A percentile compares a stretch with the other conserved stretches of the same genome.
Conservation (phyloP, 2,888 invertebrate species). For the Lissonota sp. region DNA sequence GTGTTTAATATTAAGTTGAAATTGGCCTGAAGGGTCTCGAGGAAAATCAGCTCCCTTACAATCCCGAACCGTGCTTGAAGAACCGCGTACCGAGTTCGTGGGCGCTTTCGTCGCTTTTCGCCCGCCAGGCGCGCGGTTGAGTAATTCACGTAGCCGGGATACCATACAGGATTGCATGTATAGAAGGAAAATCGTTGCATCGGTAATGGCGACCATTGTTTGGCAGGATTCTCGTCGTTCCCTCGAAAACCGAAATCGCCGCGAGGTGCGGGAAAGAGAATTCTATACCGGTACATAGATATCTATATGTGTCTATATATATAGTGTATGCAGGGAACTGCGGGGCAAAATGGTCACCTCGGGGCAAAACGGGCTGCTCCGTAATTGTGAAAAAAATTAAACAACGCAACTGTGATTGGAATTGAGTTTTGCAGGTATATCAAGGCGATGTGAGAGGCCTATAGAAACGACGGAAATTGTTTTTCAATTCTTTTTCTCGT, state of each 20-base stretch:
- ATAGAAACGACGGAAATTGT: too few relatives aligned
- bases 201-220: slow-evolving; percentile 80
- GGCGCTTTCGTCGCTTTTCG: slow-evolving; percentile 41
- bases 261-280: slow-evolving; percentile 45
- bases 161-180: slow-evolving; percentile 35
- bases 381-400: too few relatives aligned
- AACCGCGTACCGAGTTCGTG: too few relatives aligned
- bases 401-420: too few relatives aligned
- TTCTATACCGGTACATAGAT: slow-evolving; percentile 14
- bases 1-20: background rate
- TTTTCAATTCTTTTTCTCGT: too few relatives aligned
- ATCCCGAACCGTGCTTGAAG: too few relatives aligned
- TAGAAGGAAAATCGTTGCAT: slow-evolving; percentile 76
- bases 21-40: slow-evolving; percentile 53
- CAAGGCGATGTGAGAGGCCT: too few relatives aligned
- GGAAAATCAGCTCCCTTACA: slow-evolving; percentile 35
- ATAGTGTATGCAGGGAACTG: too few relatives aligned
- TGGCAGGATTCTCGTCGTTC: slow-evolving; percentile 63
- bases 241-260: slow-evolving; percentile 47
- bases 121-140: slow-evolving; percentile 25
- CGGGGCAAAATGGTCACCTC: too few relatives aligned
- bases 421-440: too few relatives aligned
- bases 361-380: too few relatives aligned
- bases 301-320: too few relatives aligned
- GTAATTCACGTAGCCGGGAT: slow-evolving; percentile 55